These are phyloP conservation scores for Ictidomys tridecemlineatus DNA, from an alignment of 2,113 vertebrate genomes.

Conservation along the genomic window DNA sequence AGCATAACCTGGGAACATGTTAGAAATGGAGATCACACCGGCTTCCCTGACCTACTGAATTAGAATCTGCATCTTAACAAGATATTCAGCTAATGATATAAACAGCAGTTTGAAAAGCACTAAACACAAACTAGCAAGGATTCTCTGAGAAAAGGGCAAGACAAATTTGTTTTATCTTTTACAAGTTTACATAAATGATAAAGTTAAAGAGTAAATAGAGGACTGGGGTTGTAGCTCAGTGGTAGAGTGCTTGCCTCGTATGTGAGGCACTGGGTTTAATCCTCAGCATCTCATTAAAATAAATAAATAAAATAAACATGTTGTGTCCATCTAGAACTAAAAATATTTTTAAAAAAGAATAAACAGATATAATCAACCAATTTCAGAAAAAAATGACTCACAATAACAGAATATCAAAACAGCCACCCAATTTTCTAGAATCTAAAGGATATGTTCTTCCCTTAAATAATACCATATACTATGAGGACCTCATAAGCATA, in stretches of 20 bases:
- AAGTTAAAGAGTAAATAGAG: neutral
- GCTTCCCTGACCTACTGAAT: neutral
- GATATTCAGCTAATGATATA: neutral
- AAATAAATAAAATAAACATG: too few relatives aligned
- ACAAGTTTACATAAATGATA: neutral
- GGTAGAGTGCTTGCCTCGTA: too few relatives aligned
- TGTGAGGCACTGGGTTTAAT: too few relatives aligned
- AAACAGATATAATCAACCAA: neutral
- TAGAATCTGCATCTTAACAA: constrained; percentile 39
- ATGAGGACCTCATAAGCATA: neutral
- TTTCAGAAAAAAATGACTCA: neutral
- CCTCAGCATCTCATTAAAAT: too few relatives aligned
- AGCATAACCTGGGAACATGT: neutral
- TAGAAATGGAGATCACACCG: neutral
- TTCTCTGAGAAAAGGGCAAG: constrained; percentile 22
- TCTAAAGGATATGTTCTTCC: neutral
- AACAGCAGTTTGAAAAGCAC: neutral
- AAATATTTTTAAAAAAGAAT: neutral
- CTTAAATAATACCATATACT: neutral
- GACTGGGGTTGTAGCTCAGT: too few relatives aligned
- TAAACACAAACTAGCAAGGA: constrained; percentile 7
- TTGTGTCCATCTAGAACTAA: too few relatives aligned
- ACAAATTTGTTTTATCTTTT: constrained; percentile 17
- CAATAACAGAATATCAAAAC: neutral
- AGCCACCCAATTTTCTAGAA: neutral